phyloP scores from a whole-genome alignment of 2,797 vertebrate genomes.

The Acanthurus tractus region DNA sequence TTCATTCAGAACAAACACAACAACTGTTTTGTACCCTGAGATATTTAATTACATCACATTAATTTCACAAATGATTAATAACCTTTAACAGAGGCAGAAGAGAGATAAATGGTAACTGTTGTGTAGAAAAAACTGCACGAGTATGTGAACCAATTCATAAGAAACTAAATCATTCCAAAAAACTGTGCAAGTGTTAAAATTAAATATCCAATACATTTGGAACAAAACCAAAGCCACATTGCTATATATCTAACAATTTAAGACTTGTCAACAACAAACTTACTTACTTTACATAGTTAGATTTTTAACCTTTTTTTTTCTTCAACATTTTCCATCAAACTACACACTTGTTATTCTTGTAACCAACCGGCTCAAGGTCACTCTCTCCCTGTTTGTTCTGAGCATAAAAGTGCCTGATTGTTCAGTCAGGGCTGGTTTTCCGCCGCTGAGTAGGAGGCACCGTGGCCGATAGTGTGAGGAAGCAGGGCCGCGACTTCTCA shows the following conservation, averaged over 20 bases:
- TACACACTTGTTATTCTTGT: background rate
- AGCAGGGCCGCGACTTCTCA: background rate
- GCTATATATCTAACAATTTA: background rate
- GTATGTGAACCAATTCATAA: background rate
- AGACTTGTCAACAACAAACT: background rate
- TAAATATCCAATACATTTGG: background rate
- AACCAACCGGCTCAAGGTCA: slow-evolving; percentile 13
- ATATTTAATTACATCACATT: too few species aligned
- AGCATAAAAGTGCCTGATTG: slow-evolving; percentile 20
- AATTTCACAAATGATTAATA: background rate
- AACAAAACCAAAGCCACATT: background rate
- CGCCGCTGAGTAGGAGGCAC: slow-evolving; percentile 3
- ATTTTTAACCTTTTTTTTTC: too few species aligned
- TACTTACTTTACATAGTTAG: background rate
- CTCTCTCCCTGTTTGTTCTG: background rate
- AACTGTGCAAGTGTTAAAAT: background rate
- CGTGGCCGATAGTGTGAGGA: background rate
- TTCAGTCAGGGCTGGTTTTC: slow-evolving; percentile 24
- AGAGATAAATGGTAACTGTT: background rate
- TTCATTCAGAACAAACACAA: background rate
- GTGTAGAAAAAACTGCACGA: background rate
- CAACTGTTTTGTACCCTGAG: too few species aligned
- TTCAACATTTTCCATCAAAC: background rate
- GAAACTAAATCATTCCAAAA: background rate
- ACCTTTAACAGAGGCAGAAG: background rate